Conservation (phyloP, 37 sponge, comb jelly and placozoan genomes). For the Chondrosia reniformis region DNA sequence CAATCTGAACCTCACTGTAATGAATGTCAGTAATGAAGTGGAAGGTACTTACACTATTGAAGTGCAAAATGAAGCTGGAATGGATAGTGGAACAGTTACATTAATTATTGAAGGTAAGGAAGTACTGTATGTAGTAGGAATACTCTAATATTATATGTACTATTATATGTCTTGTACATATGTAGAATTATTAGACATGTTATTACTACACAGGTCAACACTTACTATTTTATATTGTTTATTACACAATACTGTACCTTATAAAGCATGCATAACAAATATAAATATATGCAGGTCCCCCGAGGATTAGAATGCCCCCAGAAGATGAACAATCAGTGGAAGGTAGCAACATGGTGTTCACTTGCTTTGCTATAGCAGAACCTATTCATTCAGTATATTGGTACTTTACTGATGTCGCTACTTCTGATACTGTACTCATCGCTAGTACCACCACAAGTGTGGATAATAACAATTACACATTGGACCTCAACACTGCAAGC, state of each 20-base stretch:
- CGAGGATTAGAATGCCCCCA: slow-evolving; percentile 32
- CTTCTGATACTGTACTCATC: no score
- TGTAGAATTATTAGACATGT: no score
- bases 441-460: background rate
- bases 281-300: slow-evolving; percentile 59
- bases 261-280: no score
- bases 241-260: no score
- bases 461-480: no score
- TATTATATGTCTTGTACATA: no score
- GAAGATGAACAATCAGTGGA: slow-evolving; percentile 33
- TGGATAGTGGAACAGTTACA: slow-evolving; percentile 5
- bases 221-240: no score
- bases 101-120: slow-evolving; percentile 53
- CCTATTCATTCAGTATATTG: slow-evolving; percentile 44
- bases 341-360: slow-evolving; percentile 28
- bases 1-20: background rate
- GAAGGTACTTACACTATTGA: slow-evolving; percentile 58
- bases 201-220: no score
- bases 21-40: slow-evolving; percentile 28
- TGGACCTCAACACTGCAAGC: background rate
- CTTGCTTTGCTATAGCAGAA: slow-evolving; percentile 42
- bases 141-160: no score
- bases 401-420: slow-evolving; percentile 27
- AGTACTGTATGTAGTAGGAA: no score
- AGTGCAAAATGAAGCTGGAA: slow-evolving; percentile 61